Evolutionary conservation across 2,888 invertebrate species (phyloP), one percentile per base, ranked within the genome.

Genomic region (Napeogenes sylphis): DNA sequence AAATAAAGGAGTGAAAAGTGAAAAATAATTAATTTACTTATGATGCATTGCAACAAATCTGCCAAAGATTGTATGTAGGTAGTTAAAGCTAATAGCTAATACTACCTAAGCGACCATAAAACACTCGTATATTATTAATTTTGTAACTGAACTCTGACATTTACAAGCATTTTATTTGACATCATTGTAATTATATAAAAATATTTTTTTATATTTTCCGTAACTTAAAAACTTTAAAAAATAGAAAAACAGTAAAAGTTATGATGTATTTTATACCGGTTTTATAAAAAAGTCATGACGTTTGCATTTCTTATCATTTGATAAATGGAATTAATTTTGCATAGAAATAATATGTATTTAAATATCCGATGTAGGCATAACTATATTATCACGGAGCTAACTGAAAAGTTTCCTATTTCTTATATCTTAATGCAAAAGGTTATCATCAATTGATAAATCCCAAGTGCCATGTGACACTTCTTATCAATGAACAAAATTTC

Each of bases 381-480:
- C 75, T 76, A 80, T 81, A 80, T 78, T 79, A 75, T 81, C 77
- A 68, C 45, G 73, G 75, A 75, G 73, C 78, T 82, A 81, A 80
- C 81, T 82, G 86, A 81, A 81, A 78, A 82, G 81, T 86, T 85
- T 83, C 80, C 76, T 75, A 75, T 83, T 71, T 65, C 80, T 82
- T 80, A 86, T 89, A 89, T 89, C 88, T 82, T 81, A 83, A 83
- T 84, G 83, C 83, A 86, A 82, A 82, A 82, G 85, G 87, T 89
- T 90, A 90, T 90, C 90, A 74, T 74, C 74, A 77, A 76, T 75
- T 83, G 88, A 89, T 89, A 88, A 79, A 82, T 75, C 61, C 68
- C 81, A 84, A 83, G 86, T 87, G 87, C 84, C 87, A 85, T 86
- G 87, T 85, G 88, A 85, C 87, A 87, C 86, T 82, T 82, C 82